Evolutionary conservation across 2,888 invertebrate genomes (phyloP).

Genomic region (Tetrapedia diversipes): DNA sequence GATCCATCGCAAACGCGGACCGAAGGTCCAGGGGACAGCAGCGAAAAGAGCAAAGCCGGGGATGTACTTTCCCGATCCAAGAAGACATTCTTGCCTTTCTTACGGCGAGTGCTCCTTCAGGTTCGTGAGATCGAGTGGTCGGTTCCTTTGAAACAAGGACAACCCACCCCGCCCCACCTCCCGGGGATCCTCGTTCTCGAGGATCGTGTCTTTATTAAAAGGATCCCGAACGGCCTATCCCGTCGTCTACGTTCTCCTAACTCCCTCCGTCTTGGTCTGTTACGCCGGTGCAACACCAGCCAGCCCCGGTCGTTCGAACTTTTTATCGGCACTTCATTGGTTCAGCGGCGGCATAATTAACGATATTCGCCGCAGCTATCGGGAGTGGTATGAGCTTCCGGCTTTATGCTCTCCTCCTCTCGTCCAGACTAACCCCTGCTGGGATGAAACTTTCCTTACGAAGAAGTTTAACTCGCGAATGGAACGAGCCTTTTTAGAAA

Average conservation of each 20-base stretch:
- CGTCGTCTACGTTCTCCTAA: conserved; percentile 40
- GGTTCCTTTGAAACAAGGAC: conserved; percentile 57
- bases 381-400: conserved; percentile 34
- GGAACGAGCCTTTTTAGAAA: conserved; percentile 22
- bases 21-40: neutral
- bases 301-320: conserved; percentile 60
- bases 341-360: conserved; percentile 68
- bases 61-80: conserved; percentile 42
- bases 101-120: conserved; percentile 52
- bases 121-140: conserved; percentile 51
- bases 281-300: conserved; percentile 50
- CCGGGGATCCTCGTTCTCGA: conserved; percentile 43
- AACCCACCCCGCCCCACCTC: conserved; percentile 27
- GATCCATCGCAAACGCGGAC: neutral
- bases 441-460: conserved; percentile 56
- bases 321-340: conserved; percentile 72
- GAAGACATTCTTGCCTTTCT: conserved; percentile 22
- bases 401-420: conserved; percentile 49
- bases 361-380: conserved; percentile 60
- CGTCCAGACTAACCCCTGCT: conserved; percentile 36
- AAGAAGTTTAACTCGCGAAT: conserved; percentile 45
- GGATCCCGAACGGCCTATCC: conserved; percentile 55
- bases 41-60: conserved; percentile 22
- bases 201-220: conserved; percentile 63
- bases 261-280: conserved; percentile 34